Evolutionary conservation across 2,113 vertebrate species (phyloP), one percentile per base, ranked within the genome.

Genomic region (Oreocharis arfaki): DNA sequence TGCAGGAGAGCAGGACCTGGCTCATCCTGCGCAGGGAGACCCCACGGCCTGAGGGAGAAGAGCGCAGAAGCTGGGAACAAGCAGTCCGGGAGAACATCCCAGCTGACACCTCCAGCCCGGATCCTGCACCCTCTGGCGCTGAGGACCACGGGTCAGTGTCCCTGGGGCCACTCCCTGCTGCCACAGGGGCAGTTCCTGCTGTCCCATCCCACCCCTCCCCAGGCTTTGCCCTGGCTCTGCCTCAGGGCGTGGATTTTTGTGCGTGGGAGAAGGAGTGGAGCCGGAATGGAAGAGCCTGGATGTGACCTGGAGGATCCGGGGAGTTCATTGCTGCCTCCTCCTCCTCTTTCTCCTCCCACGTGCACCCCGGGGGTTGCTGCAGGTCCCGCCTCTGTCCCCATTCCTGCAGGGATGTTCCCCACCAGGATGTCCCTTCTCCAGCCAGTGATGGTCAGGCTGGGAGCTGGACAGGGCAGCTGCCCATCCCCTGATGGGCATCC

Each of bases 1-100:
- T 57, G 6, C 7, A 7, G 56, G 61, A 81, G 39, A 69, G 64
- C 46, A 55, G 50, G 67, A 67, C 52, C n/a, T 56, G 81, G 64
- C 19, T 80, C 3, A 0, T 64, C 57, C 41, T 35, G 10, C 2
- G 1, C 1, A 2, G 64, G 63, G 21, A 27, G n/a, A 28, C 39
- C 2, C 0, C 7, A 9, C 24, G 10, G 57, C 30, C 76, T 5
- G 1, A 37, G 59, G 26, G 21, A 16, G 68, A 23, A 24, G 57
- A 59, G 49, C 21, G 30, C 50, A 10, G 52, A 28, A n/a, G 32
- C 13, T 65, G 16, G 42, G 60, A 65, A 70, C 4, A 7, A 64
- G 39, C 71, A 83, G 39, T 42, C 81, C 6, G 7, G 70, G 69
- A 88, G 63, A 86, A 52, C 4, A 0, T 60, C 57, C 86, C 1